Base-by-base conservation (phyloP, 2,888 invertebrate genomes). In the Nycteola revayana region DNA sequence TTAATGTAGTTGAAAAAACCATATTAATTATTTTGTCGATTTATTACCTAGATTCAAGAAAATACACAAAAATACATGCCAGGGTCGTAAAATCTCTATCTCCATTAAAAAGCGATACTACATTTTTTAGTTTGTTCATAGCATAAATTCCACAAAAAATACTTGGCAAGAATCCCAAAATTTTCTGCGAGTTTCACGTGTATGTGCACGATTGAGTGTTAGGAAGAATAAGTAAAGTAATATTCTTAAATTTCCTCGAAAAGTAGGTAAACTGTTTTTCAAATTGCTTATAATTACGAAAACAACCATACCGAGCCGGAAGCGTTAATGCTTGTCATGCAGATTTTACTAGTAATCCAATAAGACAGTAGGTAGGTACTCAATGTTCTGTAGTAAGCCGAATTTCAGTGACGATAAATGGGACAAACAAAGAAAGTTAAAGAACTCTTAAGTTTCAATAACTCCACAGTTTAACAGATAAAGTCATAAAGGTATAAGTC, bases 101-200 rank as follows among this genome's bases (percentile, higher is more conserved):
- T 30, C 31, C 34, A 36, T 52, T 28, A 36, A 42, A 41, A 4
- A 25, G 36, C 29, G 29, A 36, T 39, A 26, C 37, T 22, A 34
- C 9, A 50, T 54, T 58, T 46, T 53, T 46, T 48, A 54, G 42
- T 53, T n/a, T 57, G 44, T 56, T 64, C 70, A 65, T 61, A 66
- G 60, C 54, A 45, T 52, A 42, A 55, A 65, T 64, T 50, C 56
- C 51, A 39, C 49, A 52, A 44, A 58, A n/a, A 66, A 61, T 59
- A 56, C 49, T 71, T 74, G 74, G 74, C 73, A 64, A 36, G 28
- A 26, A 37, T 63, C 69, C 74, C 61, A 66, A 21, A 47, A 62
- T 49, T 65, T 52, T 40, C 42, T 30, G 40, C 48, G 53, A 58
- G 66, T 57, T 47, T 46, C 41, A 38, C 31, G 36, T 32, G 21